Evolutionary conservation across 2,113 vertebrate species (phyloP).

Genomic region (Microcebus griseorufus): DNA sequence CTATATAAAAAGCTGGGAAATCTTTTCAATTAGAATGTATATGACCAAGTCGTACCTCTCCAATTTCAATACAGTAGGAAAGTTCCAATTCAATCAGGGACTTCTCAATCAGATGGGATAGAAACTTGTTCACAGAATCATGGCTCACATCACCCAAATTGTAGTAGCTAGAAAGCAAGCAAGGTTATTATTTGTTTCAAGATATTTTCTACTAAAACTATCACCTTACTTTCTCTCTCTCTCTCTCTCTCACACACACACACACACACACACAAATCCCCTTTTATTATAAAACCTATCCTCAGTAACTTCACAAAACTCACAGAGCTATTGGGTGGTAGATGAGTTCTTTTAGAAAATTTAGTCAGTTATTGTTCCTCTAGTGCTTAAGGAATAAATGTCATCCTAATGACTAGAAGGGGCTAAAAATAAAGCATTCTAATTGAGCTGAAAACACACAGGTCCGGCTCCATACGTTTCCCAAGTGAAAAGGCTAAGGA

Average conservation of each 20-base stretch:
- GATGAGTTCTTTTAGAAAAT: constrained; percentile 14
- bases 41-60: constrained; percentile 88
- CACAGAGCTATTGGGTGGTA: neutral
- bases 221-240: neutral
- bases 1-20: neutral
- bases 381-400: neutral
- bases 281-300: neutral
- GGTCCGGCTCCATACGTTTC: neutral
- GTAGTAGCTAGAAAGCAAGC: constrained; percentile 92
- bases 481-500: neutral
- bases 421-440: neutral
- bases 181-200: constrained; percentile 58
- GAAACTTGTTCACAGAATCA: constrained; percentile 94
- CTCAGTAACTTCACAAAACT: neutral
- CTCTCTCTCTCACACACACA: neutral
- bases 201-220: constrained; percentile 5
- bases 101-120: constrained; percentile 94
- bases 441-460: neutral
- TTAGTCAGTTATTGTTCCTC: neutral
- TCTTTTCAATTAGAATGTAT: neutral
- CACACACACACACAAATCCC: neutral
- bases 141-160: constrained; percentile 93
- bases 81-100: constrained; percentile 93
- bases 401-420: neutral
- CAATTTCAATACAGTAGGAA: constrained; percentile 95